A percentile compares a stretch with the other conserved stretches of the same genome.
phyloP scores from a whole-genome alignment of 2,113 vertebrate genomes.

The Merops nubicus region DNA sequence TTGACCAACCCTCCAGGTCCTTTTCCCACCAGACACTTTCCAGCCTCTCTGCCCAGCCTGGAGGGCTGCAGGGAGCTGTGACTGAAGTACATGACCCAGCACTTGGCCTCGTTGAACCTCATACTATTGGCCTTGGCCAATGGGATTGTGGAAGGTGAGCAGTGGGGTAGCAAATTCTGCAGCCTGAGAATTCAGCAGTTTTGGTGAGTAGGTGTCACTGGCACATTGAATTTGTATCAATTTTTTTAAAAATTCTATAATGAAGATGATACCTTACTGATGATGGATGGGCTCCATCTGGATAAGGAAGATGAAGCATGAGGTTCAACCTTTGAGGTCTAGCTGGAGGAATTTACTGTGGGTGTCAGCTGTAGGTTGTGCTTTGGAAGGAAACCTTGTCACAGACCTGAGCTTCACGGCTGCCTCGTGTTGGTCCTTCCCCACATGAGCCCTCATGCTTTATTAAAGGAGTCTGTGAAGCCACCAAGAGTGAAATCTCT shows the following conservation, averaged over 20 bases:
- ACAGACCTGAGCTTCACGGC: accelerated
- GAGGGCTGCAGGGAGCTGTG: too few species aligned
- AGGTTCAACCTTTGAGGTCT: neutral
- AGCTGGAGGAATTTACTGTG: neutral
- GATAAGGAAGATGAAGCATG: neutral
- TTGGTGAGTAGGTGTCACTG: neutral
- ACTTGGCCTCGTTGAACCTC: too few species aligned
- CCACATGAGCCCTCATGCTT: neutral
- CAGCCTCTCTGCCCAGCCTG: too few species aligned
- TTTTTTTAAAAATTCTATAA: too few species aligned
- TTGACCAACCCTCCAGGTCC: too few species aligned
- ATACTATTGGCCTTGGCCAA: too few species aligned
- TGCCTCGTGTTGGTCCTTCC: neutral
- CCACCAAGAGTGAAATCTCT: neutral
- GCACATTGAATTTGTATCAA: neutral
- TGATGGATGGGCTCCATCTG: neutral
- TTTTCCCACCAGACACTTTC: too few species aligned
- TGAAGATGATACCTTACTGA: too few species aligned
- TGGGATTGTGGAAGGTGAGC: too few species aligned
- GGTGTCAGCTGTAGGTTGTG: neutral
- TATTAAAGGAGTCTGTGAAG: neutral
- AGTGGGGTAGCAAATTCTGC: too few species aligned
- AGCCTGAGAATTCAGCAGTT: neutral
- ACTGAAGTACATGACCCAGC: too few species aligned
- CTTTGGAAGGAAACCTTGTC: neutral